These are phyloP conservation scores for Pelobates fuscus DNA, from an alignment of 2,113 vertebrate species.

Conservation along the genomic window DNA sequence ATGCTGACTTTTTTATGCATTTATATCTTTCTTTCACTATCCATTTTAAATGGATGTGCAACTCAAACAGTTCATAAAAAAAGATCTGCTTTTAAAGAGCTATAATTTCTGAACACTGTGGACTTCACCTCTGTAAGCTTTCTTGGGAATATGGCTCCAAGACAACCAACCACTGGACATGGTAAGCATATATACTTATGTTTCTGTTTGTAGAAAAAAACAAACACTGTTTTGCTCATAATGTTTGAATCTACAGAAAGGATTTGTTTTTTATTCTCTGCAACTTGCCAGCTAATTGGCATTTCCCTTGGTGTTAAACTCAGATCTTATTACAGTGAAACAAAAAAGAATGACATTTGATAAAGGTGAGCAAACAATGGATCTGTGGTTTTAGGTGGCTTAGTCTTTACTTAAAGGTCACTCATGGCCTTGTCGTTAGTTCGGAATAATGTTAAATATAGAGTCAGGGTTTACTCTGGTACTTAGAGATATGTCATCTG, in stretches of 20 bases:
- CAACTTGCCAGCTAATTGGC: conserved; percentile 34
- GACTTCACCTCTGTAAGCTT: too few species aligned
- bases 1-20: too few species aligned
- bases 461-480: neutral
- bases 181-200: too few species aligned
- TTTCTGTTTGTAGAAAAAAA: too few species aligned
- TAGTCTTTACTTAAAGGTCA: conserved; percentile 24
- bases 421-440: neutral
- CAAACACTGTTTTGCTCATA: too few species aligned
- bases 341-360: conserved; percentile 34
- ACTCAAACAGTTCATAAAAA: neutral
- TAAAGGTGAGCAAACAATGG: conserved; percentile 33
- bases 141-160: too few species aligned
- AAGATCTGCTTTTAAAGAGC: neutral
- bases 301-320: conserved; percentile 33
- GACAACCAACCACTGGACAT: too few species aligned
- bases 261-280: neutral
- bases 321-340: conserved; percentile 27
- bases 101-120: too few species aligned
- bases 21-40: too few species aligned
- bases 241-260: neutral
- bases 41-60: too few species aligned
- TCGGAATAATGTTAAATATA: neutral
- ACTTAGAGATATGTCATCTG: neutral
- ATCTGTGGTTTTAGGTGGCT: neutral